Evolutionary conservation across 2,113 vertebrate genomes (phyloP).

Genomic region (Phyllostomus hastatus): DNA sequence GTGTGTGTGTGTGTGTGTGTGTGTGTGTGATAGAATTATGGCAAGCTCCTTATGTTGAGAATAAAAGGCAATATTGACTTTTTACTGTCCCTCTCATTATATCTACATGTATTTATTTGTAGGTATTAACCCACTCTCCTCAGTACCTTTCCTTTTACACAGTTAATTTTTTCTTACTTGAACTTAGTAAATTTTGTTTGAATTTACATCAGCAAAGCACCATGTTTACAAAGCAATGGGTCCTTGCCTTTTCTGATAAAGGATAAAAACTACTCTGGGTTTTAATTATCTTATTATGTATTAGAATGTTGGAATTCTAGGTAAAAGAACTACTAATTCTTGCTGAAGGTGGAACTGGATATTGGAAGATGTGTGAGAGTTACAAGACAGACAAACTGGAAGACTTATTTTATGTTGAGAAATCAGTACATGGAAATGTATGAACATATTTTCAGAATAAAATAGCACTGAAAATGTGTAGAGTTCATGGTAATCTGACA

Average conservation of each 20-base stretch:
- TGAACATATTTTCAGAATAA: neutral
- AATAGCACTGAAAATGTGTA: neutral
- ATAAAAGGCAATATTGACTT: neutral
- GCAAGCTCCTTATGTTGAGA: neutral
- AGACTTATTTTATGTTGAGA: neutral
- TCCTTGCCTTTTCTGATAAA: neutral
- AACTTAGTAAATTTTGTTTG: neutral
- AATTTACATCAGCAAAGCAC: neutral
- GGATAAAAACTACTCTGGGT: neutral
- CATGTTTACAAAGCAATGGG: neutral
- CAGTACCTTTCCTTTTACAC: neutral
- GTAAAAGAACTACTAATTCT: neutral
- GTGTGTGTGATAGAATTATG: too few relatives aligned
- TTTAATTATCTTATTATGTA: neutral
- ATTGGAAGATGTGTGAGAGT: neutral
- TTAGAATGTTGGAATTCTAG: neutral
- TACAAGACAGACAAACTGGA: neutral
- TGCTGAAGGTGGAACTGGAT: neutral
- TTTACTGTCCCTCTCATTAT: neutral
- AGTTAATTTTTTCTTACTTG: neutral
- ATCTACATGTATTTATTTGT: neutral
- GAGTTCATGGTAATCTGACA: neutral
- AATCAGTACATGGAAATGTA: neutral
- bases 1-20: too few relatives aligned
- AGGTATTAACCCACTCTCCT: neutral